Conservation (phyloP, 2,113 vertebrate genomes). For the Pelvicachromis taeniatus region DNA sequence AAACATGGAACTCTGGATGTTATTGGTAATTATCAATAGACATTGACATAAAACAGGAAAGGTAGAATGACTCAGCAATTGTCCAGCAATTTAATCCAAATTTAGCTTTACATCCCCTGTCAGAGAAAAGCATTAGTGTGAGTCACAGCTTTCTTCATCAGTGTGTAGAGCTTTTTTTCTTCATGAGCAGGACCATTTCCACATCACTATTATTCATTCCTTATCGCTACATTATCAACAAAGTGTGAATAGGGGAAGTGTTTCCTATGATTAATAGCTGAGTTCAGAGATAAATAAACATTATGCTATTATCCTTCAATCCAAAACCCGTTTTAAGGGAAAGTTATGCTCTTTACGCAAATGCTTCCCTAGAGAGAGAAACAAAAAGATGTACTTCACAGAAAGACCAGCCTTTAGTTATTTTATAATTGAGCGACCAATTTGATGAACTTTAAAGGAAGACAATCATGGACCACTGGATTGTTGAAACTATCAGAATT, state of each 20-base stretch:
- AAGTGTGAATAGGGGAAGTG: slow-evolving; percentile 15
- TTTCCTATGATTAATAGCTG: slow-evolving; percentile 35
- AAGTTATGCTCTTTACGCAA: neutral
- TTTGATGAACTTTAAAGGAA: neutral
- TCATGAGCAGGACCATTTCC: neutral
- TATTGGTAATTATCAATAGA: slow-evolving; percentile 13
- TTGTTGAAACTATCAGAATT: neutral
- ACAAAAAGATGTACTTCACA: neutral
- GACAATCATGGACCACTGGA: neutral
- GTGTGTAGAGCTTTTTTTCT: neutral
- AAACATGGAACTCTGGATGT: neutral
- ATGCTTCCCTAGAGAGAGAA: neutral
- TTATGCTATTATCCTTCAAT: neutral
- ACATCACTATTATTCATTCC: slow-evolving; percentile 29
- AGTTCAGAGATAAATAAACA: slow-evolving; percentile 21
- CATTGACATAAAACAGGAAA: neutral
- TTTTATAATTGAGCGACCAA: neutral
- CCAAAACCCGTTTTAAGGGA: neutral
- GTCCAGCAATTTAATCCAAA: slow-evolving; percentile 1
- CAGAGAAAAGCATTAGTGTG: slow-evolving; percentile 1
- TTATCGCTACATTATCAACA: slow-evolving; percentile 37
- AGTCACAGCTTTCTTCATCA: neutral
- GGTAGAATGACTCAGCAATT: neutral
- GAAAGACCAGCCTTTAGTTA: neutral
- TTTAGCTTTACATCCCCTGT: neutral